Conservation (phyloP, 2,113 vertebrate species). For the Spilogale gracilis region DNA sequence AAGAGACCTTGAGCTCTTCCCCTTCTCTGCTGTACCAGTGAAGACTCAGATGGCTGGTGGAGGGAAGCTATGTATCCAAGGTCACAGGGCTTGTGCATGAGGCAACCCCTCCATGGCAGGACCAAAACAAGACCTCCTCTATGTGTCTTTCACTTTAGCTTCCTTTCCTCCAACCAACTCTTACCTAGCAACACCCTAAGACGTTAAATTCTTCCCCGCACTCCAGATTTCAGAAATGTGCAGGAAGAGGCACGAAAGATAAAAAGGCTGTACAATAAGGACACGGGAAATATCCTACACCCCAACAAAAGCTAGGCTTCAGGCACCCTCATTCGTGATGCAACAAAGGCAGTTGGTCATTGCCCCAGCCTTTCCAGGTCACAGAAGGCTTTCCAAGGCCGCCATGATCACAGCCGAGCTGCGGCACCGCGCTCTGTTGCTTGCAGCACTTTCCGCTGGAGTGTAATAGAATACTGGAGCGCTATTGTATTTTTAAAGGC, state of each 20-base stretch:
- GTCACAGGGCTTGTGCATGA: rapidly evolving
- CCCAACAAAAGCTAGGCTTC: background rate
- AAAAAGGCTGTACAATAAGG: rapidly evolving
- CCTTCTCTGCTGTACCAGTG: background rate
- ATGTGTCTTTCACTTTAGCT: background rate
- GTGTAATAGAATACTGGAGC: slow-evolving; percentile 74
- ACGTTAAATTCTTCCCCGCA: background rate
- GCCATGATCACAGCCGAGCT: background rate
- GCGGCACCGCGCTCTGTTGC: background rate
- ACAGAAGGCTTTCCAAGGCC: slow-evolving; percentile 1
- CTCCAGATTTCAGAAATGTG: slow-evolving; percentile 6
- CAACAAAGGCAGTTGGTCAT: background rate
- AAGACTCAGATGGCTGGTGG: background rate
- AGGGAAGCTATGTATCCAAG: background rate
- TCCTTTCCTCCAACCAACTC: background rate
- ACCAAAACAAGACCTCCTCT: background rate
- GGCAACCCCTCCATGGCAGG: background rate
- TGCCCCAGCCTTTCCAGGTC: background rate
- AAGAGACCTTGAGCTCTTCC: background rate
- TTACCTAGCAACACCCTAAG: background rate
- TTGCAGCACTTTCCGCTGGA: slow-evolving; percentile 20
- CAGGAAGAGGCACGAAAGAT: slow-evolving; percentile 24
- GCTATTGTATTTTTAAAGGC: slow-evolving; percentile 76
- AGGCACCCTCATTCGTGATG: background rate
- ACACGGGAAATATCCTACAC: background rate